Percentiles rank a stretch among this genome's conserved stretches.
Conservation (phyloP, 2,797 vertebrate genomes). For the Darevskia mixta region DNA sequence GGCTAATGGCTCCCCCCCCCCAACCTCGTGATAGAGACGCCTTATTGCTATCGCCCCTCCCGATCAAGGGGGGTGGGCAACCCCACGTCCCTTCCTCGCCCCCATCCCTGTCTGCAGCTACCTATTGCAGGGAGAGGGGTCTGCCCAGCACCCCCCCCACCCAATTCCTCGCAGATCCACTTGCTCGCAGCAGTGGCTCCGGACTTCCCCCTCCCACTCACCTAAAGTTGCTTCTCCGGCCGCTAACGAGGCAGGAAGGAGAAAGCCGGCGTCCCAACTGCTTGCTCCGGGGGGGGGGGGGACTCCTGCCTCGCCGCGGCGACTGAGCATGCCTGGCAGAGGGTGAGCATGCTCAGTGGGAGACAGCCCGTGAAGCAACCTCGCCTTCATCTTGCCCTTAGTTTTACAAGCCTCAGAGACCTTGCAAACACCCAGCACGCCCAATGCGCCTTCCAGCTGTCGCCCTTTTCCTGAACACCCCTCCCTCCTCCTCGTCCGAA, state of each 20-base stretch:
- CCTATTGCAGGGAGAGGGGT: not conserved
- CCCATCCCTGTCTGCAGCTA: not conserved
- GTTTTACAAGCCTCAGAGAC: not conserved
- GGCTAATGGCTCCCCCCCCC: not conserved
- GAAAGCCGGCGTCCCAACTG: slow-evolving; percentile 40
- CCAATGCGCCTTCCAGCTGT: not conserved
- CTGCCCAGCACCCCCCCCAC: not conserved
- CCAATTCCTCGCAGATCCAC: not conserved
- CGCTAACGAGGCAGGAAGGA: not conserved
- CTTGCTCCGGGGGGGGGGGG: not conserved
- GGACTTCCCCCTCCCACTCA: not conserved
- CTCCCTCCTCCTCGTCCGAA: no score
- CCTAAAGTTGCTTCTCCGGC: not conserved
- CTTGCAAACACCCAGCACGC: not conserved
- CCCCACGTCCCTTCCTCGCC: not conserved
- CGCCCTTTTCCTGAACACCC: fast-evolving
- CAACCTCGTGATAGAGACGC: not conserved
- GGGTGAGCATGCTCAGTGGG: not conserved
- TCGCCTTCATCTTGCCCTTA: not conserved
- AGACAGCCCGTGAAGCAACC: not conserved
- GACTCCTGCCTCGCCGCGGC: no score
- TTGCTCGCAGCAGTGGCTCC: not conserved
- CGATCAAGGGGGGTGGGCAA: not conserved
- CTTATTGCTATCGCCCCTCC: not conserved
- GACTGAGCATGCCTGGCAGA: slow-evolving; percentile 8